Percentiles rank a stretch among this genome's conserved stretches.
Evolutionary conservation across 2,113 vertebrate genomes (phyloP).

Genomic region (Chaetodon trifascialis): DNA sequence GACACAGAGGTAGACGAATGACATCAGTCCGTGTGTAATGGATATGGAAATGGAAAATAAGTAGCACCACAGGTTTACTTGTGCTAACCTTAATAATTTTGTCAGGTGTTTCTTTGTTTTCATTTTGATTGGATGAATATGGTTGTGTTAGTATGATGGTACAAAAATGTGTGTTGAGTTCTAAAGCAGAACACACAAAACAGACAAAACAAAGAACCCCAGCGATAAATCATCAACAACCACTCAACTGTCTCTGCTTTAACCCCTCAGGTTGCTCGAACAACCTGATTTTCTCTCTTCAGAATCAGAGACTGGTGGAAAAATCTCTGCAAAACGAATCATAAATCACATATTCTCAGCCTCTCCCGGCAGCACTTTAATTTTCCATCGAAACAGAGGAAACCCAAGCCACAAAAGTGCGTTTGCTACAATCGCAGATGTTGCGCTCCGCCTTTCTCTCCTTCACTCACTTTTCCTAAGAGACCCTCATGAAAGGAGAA

Average conservation of each 20-base stretch:
- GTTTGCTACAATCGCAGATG: constrained; percentile 82
- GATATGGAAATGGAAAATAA: not conserved
- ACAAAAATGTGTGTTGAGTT: constrained; percentile 30
- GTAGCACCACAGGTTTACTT: not conserved
- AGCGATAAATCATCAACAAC: constrained; percentile 53
- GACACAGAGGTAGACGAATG: constrained; percentile 6
- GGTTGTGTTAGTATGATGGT: not conserved
- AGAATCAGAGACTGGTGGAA: constrained; percentile 67
- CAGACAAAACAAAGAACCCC: constrained; percentile 32
- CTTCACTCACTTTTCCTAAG: constrained; percentile 54
- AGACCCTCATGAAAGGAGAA: constrained; percentile 45
- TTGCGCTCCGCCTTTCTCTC: constrained; percentile 51
- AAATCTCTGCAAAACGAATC: constrained; percentile 82
- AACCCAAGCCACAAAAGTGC: constrained; percentile 71
- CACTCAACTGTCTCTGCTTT: constrained; percentile 63
- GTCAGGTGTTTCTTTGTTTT: constrained; percentile 6
- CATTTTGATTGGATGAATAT: constrained; percentile 12
- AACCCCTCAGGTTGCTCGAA: constrained; percentile 62
- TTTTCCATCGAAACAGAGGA: constrained; percentile 81
- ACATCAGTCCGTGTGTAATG: not conserved
- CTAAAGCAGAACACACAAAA: constrained; percentile 42
- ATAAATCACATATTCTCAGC: constrained; percentile 71
- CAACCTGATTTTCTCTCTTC: constrained; percentile 62
- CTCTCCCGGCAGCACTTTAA: constrained; percentile 70
- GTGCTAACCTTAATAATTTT: constrained; percentile 19